Base-by-base conservation (phyloP, 30 jellyfish, hydroid and myxozoan genomes). In the Aurelia aurita region DNA sequence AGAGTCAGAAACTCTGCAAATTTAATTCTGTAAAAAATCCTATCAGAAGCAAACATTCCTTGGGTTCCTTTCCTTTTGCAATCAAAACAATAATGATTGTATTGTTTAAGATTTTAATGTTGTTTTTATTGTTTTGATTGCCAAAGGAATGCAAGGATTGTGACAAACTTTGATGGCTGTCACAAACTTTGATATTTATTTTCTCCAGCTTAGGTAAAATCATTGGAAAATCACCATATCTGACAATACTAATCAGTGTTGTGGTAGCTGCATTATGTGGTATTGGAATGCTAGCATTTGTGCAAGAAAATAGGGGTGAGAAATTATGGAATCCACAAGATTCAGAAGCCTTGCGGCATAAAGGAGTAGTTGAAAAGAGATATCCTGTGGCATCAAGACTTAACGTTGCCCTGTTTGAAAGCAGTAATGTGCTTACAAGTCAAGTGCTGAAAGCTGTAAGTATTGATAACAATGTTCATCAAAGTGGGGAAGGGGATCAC, bases 281-380 rank as follows among this genome's bases (percentile, higher is more conserved):
- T 51, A 58, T 90, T 51, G 97, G 97, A 1, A 62, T 90, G 82
- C 27, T 90, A 8, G 69, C 77, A 28, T 84, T 79, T 68, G 58
- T 62, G 34, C 91, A 74, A 57, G 97, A 90, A 58, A 90, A 78
- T 83, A 69, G 97, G 46, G 92, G 97, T 15, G 97, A 90, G 61
- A 90, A 90, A 59, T 25, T 75, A n/a, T 90, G 97, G 97, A 82
- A 49, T 54, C 92, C 97, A 0, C 96, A 84, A 46, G 90, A 80
- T 35, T 90, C 97, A 1, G 96, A 84, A 55, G 89, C 96, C 0
- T 72, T 90, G 18, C 69, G 75, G 29, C 89, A 83, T 34, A 67
- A 76, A 49, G 93, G 63, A 5, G 20, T 78, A 57, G 91, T 72
- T 12, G 93, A 34, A 29, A 43, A 26, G 25, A 58, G 80, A 22